Conservation (phyloP, 2,113 vertebrate genomes). For the Cottus gobio region DNA sequence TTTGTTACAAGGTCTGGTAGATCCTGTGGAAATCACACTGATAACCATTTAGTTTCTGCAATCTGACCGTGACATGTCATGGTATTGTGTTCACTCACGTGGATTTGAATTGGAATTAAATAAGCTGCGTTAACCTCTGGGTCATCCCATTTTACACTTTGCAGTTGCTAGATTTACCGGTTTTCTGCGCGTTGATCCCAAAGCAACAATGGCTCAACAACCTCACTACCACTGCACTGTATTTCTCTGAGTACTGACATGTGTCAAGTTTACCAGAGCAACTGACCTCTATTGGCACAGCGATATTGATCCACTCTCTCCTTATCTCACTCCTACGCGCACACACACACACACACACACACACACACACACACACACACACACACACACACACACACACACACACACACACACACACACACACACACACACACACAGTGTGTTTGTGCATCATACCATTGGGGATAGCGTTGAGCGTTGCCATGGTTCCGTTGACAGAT, state of each 20-base stretch:
- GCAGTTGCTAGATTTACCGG: slow-evolving; percentile 1
- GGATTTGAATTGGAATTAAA: slow-evolving; percentile 13
- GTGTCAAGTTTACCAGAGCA: slow-evolving; percentile 64
- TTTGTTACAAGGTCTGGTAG: background rate
- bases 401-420: slow-evolving; percentile 10
- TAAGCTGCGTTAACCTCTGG: background rate
- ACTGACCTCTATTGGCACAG: slow-evolving; percentile 56
- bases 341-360: slow-evolving; percentile 12
- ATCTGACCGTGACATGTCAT: background rate
- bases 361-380: slow-evolving; percentile 23
- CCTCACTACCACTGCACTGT: background rate
- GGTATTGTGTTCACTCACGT: slow-evolving; percentile 1
- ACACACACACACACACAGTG: slow-evolving; percentile 17
- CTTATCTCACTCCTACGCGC: slow-evolving; percentile 27
- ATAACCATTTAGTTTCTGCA: background rate
- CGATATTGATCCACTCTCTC: slow-evolving; percentile 61
- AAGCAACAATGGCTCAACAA: background rate
- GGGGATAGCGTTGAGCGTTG: slow-evolving; percentile 89
- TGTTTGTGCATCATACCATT: slow-evolving; percentile 82
- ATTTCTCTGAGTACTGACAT: slow-evolving; percentile 48
- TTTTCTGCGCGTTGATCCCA: slow-evolving; percentile 6
- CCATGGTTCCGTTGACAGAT: slow-evolving; percentile 90
- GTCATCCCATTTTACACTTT: slow-evolving; percentile 2
- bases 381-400: slow-evolving; percentile 12
- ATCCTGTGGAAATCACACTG: background rate